Evolutionary conservation across 2,888 invertebrate genomes (phyloP), one percentile per base, ranked within the genome.

Genomic region (Himalopsyche japonica): DNA sequence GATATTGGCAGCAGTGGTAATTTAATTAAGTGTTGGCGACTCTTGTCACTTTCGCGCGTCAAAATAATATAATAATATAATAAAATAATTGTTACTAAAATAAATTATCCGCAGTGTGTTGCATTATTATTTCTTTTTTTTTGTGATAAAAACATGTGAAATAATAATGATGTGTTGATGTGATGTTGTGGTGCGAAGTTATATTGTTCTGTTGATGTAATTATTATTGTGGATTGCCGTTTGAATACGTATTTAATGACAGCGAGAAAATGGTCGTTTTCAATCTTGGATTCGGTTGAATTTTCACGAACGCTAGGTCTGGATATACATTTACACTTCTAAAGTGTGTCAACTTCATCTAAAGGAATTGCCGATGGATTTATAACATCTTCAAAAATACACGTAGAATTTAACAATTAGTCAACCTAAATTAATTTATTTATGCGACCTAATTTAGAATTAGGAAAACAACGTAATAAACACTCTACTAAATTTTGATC

Each of bases 121-220:
- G 57, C 57, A 57, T 57, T 57, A 57, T 57, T 20, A 43, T 43
- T 76, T n/a, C n/a, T 32, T 30, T 32, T 76, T n/a, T 18, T n/a
- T 76, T 34, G 76, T 32, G 64, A 47, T 49, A 57, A 32, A 34
- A 57, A 57, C 37, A 27, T 32, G 78, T 37, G 79, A 79, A 47
- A 57, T 57, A 57, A 37, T 70, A 83, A 79, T 47, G 48, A 47
- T 5, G 76, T 79, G 80, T 80, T 80, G 80, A 80, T 34, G 34
- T 64, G 70, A 5, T 64, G 70, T n/a, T n/a, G 79, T 20, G 78
- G 20, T 32, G 78, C 30, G 77, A 18, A 30, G 47, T 34, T 81
- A 85, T 85, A 86, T 81, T 86, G 82, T 84, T 82, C 64, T 79
- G 86, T 84, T 86, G 84, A 86, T 84, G 82, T 84, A 80, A 82